phyloP scores from a whole-genome alignment of 2,113 vertebrate species.

The Hippocampus zosterae region DNA sequence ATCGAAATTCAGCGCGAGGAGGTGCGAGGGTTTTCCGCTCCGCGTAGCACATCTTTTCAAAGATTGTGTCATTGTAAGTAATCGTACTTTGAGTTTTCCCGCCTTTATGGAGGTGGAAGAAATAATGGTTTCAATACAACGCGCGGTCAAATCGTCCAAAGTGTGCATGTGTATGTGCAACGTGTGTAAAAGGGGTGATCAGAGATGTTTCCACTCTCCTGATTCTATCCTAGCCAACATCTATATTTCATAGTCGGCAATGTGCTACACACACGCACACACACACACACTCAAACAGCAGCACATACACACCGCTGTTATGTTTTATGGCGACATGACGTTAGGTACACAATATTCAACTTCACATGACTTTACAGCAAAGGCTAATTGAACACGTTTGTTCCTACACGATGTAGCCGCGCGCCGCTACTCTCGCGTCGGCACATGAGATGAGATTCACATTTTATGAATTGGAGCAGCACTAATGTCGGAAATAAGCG shows the following conservation, averaged over 20 bases:
- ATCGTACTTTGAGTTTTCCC: neutral
- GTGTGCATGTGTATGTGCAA: constrained; percentile 1
- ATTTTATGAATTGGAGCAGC: constrained; percentile 1
- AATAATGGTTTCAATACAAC: neutral
- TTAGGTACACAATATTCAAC: constrained; percentile 24
- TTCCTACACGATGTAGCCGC: constrained; percentile 8
- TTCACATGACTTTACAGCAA: constrained; percentile 33
- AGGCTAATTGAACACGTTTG: constrained; percentile 34
- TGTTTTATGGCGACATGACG: constrained; percentile 12
- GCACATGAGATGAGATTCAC: neutral
- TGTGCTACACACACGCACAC: constrained; percentile 7
- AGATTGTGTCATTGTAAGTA: neutral
- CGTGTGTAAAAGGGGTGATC: constrained; percentile 33
- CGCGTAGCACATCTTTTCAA: neutral
- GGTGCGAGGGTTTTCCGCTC: neutral
- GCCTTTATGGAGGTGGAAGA: neutral
- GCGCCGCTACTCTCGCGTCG: neutral
- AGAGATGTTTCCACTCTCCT: constrained; percentile 43
- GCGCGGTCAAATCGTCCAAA: neutral
- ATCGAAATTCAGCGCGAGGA: neutral
- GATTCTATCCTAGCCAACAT: constrained; percentile 47
- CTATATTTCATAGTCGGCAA: constrained; percentile 53
- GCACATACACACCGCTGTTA: constrained; percentile 9
- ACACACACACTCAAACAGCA: constrained; percentile 3
- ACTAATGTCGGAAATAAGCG: neutral